Evolutionary conservation across 2,888 invertebrate species (phyloP).

Genomic region (Chalcis sispes): DNA sequence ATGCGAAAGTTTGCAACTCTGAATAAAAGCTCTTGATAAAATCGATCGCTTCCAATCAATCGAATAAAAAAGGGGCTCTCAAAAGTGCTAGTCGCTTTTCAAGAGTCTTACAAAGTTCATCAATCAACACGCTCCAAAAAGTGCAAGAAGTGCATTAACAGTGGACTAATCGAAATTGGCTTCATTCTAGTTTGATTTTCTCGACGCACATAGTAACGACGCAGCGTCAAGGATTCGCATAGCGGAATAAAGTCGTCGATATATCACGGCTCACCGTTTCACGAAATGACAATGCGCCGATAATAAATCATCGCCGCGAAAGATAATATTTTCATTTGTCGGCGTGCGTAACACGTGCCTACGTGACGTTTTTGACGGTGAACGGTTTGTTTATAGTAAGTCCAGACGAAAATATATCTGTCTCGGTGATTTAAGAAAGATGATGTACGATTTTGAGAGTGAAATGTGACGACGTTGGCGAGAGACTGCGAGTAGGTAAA

Average conservation of each 20-base stretch:
- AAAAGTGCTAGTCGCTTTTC: neutral
- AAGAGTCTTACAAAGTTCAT: conserved; percentile 16
- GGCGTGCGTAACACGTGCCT: neutral
- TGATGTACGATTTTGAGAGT: no score
- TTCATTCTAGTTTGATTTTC: conserved; percentile 23
- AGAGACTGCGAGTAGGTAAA: no score
- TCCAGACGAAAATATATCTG: no score
- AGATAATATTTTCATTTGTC: conserved; percentile 4
- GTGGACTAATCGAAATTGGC: conserved; percentile 15
- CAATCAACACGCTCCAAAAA: conserved; percentile 13
- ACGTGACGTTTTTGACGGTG: conserved; percentile 33
- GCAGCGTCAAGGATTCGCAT: conserved; percentile 1
- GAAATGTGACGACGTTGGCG: no score
- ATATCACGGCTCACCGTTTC: neutral
- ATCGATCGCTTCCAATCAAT: conserved; percentile 28
- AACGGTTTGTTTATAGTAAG: no score
- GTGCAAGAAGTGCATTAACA: neutral
- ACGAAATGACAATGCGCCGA: conserved; percentile 43
- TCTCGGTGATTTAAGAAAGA: no score
- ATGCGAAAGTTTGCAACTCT: no score
- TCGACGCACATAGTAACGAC: neutral
- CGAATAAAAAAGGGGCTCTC: conserved; percentile 10
- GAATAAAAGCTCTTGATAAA: no score
- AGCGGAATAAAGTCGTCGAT: neutral
- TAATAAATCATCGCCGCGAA: conserved; percentile 11